Conservation (phyloP, 2,888 invertebrate genomes). For the Phengaris alcon region DNA sequence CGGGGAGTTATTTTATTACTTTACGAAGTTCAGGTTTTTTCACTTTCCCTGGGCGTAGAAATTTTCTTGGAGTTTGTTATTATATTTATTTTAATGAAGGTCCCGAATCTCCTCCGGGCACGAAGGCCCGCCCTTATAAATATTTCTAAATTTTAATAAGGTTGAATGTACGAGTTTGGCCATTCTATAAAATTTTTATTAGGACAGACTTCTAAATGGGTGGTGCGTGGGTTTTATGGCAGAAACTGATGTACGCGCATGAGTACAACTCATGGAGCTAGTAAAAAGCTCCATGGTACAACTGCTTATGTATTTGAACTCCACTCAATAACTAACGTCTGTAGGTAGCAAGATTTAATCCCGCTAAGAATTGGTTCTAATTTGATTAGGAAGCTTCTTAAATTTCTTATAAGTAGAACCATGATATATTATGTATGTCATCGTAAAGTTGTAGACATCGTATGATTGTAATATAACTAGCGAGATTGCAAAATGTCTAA, state of each 20-base stretch:
- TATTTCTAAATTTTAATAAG: constrained; percentile 19
- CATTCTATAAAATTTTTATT: constrained; percentile 21
- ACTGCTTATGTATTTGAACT: too few species aligned
- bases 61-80: constrained; percentile 21
- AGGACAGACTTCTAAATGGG: neutral
- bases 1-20: constrained; percentile 8
- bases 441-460: too few species aligned
- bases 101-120: neutral
- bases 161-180: constrained; percentile 9
- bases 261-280: too few species aligned
- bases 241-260: neutral
- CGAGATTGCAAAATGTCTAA: too few species aligned
- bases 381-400: too few species aligned
- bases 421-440: too few species aligned
- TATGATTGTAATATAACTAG: too few species aligned
- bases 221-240: neutral
- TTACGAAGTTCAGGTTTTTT: neutral
- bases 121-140: neutral
- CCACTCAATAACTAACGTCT: too few species aligned
- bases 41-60: constrained; percentile 5
- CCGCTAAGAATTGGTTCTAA: too few species aligned
- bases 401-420: too few species aligned
- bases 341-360: too few species aligned
- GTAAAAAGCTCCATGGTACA: too few species aligned
- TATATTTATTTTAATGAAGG: constrained; percentile 25